Evolutionary conservation across 2,888 invertebrate genomes (phyloP), one percentile per base, ranked within the genome.

Genomic region (Megaustenia siamemsis): DNA sequence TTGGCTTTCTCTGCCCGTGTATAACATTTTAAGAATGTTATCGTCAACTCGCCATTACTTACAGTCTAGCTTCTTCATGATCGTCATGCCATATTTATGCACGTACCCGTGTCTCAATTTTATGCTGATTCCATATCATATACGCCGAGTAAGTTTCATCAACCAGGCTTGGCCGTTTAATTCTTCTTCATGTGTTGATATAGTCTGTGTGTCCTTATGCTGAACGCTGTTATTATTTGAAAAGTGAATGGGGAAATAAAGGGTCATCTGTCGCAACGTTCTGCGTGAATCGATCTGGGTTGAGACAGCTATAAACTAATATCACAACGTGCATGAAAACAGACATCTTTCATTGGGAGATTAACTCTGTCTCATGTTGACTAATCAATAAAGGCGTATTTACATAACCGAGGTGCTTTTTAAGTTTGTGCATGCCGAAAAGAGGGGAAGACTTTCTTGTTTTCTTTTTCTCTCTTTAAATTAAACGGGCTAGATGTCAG

Each of bases 241-340:
- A 32, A 28, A 0, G 32, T 6, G 32, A 32, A 63, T 32, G 12
- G 45, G 45, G 12, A 32, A 12, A 32, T n/a, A 24, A 60, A n/a
- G 5, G 6, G n/a, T 12, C 32, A 63, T 10, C n/a, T n/a, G n/a
- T n/a, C 32, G 32, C 28, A 6, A 63, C 63, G 18, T 28, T 63
- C 32, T 63, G 8, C 28, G 63, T 28, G 8, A 63, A 63, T 63
- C 63, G 21, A 63, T 63, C 28, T 10, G 6, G 63, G 28, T 32
- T 63, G 32, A n/a, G 73, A 73, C 73, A 73, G 6, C 45, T 68
- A 38, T 68, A 68, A 68, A 68, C 4, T 28, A 32, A 63, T 63
- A 32, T 63, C 32, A 15, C 8, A 6, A 15, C 32, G 12, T 63
- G 15, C 63, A 28, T 15, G 12, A 28, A 18, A 63, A 21, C 32